Base-by-base conservation (phyloP, 2,888 invertebrate species). In the Alloscopus bannaensis region DNA sequence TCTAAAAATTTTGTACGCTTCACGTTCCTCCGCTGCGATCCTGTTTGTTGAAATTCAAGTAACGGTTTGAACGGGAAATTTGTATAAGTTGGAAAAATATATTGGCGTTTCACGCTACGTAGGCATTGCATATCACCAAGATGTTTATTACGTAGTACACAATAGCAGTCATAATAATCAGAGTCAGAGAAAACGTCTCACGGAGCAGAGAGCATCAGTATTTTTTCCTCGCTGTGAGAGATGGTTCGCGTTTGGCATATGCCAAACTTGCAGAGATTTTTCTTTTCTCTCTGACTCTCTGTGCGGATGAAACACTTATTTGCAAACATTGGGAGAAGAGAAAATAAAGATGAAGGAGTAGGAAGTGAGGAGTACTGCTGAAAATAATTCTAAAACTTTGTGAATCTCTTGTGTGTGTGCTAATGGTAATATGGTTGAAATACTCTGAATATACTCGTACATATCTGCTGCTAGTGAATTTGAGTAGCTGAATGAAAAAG, bases 241-340 rank as follows among this genome's bases (percentile, higher is more conserved):
- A 55, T 70, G 70, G 70, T 59, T 70, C 59, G 26, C 59, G 45
- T 70, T 70, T 70, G 70, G 70, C 57, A 45, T 70, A 70, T 65
- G 65, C 18, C n/a, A 40, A n/a, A 11, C 24, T n/a, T 59, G 22
- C 31, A 47, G 8, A n/a, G 36, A 6, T n/a, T n/a, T n/a, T n/a
- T n/a, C n/a, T n/a, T n/a, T n/a, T n/a, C n/a, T n/a, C n/a, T n/a
- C n/a, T n/a, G n/a, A n/a, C n/a, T n/a, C n/a, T n/a, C 6, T 36
- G 36, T 6, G 36, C 6, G 36, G 36, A 36, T 36, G 36, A 18
- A 28, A 57, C 16, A 28, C 26, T 16, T 26, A 57, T 57, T 57
- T 24, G 55, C 55, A 22, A 57, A 57, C 24, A 52, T 42, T n/a
- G 18, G 42, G 13, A 42, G 42, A 16, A 42, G 42, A 2, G n/a